A percentile compares a stretch with the other conserved stretches of the same genome.
These are phyloP conservation scores for Tetranychus truncatus DNA, from an alignment of 2,888 invertebrate genomes.

Conservation along the genomic window DNA sequence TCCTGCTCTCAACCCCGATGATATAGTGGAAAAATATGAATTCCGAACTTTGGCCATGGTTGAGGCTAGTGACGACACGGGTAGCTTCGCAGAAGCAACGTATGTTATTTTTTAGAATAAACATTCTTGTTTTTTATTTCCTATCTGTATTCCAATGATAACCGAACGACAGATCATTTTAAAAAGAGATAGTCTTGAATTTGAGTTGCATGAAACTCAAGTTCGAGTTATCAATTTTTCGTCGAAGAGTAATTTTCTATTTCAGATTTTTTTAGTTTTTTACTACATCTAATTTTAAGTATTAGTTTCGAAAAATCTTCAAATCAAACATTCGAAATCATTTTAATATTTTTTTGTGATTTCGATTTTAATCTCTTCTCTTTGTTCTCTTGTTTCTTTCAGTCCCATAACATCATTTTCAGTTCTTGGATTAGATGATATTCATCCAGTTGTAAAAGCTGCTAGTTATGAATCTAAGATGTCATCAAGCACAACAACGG, in stretches of 20 bases:
- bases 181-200: no score
- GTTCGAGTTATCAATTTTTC: no score
- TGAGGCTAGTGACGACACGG: constrained; percentile 39
- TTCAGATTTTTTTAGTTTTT: no score
- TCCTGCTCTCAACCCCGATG: constrained; percentile 66
- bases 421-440: not conserved
- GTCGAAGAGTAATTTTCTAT: no score
- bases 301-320: not conserved
- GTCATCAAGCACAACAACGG: not conserved
- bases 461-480: not conserved
- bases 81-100: constrained; percentile 6
- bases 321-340: not conserved
- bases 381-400: not conserved
- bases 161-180: no score
- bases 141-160: no score
- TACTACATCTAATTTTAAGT: no score
- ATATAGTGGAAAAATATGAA: constrained; percentile 78
- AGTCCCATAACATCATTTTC: not conserved
- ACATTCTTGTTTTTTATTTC: no score
- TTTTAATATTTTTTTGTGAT: not conserved
- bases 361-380: not conserved
- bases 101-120: not conserved
- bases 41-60: constrained; percentile 56
- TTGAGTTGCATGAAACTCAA: no score
- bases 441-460: not conserved